phyloP scores from a whole-genome alignment of 2,797 vertebrate species.

The Taenioides sp. region DNA sequence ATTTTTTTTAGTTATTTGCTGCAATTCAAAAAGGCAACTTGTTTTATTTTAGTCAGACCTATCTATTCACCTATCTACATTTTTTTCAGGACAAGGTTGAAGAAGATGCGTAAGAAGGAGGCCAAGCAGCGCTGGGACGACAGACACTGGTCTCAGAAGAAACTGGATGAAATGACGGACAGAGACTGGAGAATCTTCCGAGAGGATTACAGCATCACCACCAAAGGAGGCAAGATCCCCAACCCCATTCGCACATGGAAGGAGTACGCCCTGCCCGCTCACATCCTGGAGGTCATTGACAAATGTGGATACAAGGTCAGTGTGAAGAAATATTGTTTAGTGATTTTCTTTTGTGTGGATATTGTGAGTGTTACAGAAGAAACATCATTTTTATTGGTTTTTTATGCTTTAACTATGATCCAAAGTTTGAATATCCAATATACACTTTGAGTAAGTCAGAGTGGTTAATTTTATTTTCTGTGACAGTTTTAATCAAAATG shows the following conservation, averaged over 20 bases:
- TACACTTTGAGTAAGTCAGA: too few species aligned
- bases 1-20: too few species aligned
- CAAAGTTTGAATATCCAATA: too few species aligned
- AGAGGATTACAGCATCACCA: slow-evolving; percentile 98
- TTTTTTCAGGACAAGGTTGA: slow-evolving; percentile 82
- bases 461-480: neutral
- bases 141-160: slow-evolving; percentile 99
- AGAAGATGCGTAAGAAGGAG: slow-evolving; percentile 96
- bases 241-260: slow-evolving; percentile 99
- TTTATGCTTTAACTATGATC: too few species aligned
- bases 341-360: too few species aligned
- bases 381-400: too few species aligned
- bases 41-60: neutral
- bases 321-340: neutral
- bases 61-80: neutral
- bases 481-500: neutral
- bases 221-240: slow-evolving; percentile 97
- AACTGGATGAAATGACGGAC: slow-evolving; percentile 98
- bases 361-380: too few species aligned
- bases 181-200: slow-evolving; percentile 98
- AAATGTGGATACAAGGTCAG: slow-evolving; percentile 97
- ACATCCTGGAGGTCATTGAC: slow-evolving; percentile 97
- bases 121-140: slow-evolving; percentile 99
- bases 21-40: too few species aligned
- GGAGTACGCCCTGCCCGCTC: slow-evolving; percentile 89